Percentiles rank a stretch among this genome's conserved stretches.
These are phyloP conservation scores for Mormyrus hasselquistii DNA, from an alignment of 2,797 vertebrate species.

Conservation along the genomic window DNA sequence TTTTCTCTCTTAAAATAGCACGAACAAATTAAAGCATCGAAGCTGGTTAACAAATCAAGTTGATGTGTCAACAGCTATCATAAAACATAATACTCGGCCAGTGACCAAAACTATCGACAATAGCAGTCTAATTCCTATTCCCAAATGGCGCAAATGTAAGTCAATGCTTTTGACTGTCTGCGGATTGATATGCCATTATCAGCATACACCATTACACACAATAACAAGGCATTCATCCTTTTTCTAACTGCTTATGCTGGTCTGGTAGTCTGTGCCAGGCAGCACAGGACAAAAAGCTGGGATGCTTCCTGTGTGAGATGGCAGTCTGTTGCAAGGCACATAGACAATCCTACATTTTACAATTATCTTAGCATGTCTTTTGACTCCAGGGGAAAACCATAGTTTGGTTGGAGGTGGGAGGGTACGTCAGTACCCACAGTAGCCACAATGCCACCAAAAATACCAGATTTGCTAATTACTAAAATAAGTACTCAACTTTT, in stretches of 20 bases:
- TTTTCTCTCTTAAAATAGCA: not conserved
- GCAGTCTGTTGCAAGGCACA: not conserved
- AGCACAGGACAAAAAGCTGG: not conserved
- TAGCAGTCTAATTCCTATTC: not conserved
- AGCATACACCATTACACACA: not conserved
- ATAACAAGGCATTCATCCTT: not conserved
- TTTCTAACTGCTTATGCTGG: not conserved
- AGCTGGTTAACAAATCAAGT: not conserved
- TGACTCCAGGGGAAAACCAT: not conserved
- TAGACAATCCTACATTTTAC: not conserved
- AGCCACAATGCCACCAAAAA: not conserved
- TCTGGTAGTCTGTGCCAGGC: not conserved
- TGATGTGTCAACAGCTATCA: not conserved
- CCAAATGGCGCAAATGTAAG: not conserved
- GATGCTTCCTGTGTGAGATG: not conserved
- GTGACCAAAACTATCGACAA: not conserved
- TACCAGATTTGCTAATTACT: not conserved
- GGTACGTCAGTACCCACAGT: not conserved
- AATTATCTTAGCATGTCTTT: not conserved
- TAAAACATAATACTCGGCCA: not conserved
- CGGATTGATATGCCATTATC: not conserved
- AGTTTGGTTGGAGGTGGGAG: not conserved
- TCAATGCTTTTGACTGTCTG: not conserved
- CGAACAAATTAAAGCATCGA: not conserved
- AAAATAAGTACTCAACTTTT: not conserved